Evolutionary conservation across 2,888 invertebrate genomes (phyloP).

Genomic region (Ischnus inquisitorius): DNA sequence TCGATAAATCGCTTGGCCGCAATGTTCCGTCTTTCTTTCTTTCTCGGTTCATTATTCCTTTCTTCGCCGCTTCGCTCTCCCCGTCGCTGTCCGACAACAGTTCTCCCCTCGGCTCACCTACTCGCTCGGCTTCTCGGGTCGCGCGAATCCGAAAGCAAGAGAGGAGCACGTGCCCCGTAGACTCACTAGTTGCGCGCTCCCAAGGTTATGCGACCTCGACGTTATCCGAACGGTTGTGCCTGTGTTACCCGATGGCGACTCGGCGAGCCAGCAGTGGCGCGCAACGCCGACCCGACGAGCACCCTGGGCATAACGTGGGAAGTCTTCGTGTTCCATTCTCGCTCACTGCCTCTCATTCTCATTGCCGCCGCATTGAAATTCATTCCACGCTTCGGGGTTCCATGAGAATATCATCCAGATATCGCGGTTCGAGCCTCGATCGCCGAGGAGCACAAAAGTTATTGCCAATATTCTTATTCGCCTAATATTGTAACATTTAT

Average conservation of each 20-base stretch:
- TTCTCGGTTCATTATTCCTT: slow-evolving; percentile 17
- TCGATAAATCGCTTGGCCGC: neutral
- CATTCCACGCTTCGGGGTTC: slow-evolving; percentile 13
- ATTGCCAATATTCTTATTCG: neutral
- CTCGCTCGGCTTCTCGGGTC: slow-evolving; percentile 15
- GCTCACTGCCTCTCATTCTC: slow-evolving; percentile 12
- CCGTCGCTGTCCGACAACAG: neutral
- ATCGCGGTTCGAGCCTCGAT: slow-evolving; percentile 30
- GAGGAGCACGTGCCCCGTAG: slow-evolving; percentile 67
- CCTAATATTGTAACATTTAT: neutral
- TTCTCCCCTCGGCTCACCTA: neutral
- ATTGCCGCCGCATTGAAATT: slow-evolving; percentile 8
- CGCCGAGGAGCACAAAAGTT: too few species aligned
- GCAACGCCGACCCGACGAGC: slow-evolving; percentile 17
- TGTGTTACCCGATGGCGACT: slow-evolving; percentile 29
- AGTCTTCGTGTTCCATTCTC: slow-evolving; percentile 15
- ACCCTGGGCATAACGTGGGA: slow-evolving; percentile 42
- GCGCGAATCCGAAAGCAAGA: slow-evolving; percentile 43
- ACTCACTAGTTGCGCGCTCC: slow-evolving; percentile 77
- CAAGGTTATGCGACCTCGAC: slow-evolving; percentile 74
- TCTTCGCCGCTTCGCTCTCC: slow-evolving; percentile 17
- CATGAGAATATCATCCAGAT: slow-evolving; percentile 58
- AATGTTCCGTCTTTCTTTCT: neutral
- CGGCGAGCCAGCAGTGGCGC: slow-evolving; percentile 17
- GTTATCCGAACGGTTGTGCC: slow-evolving; percentile 53